Evolutionary conservation across 1,140 invertebrate species (phyloP), one percentile per base, ranked within the genome.

Genomic region (Ridgeia piscesae): DNA sequence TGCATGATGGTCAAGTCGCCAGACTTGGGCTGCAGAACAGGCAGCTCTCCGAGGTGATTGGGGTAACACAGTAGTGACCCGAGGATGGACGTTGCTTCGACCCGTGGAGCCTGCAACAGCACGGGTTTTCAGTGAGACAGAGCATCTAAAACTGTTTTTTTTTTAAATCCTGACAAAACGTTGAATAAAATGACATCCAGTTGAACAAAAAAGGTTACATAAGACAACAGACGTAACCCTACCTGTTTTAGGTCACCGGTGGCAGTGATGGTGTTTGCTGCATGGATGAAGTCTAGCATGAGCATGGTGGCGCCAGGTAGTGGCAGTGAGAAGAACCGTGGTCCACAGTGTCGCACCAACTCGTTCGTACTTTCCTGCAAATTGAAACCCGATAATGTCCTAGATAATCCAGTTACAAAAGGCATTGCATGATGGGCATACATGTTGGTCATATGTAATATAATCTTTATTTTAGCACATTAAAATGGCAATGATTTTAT

Each of bases 41-140:
- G 97, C 21, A 98, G 96, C 93, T 97, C 97, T n/a, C 77, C 42
- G 92, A 98, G 96, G 89, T 97, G 97, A 93, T 97, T 97, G 0
- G 98, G 98, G 92, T 99, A 97, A 93, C 98, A 98, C 34, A 99
- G 96, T 89, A 99, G 96, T 0, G 98, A 97, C 1, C 98, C 98
- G 11, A 99, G 96, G 91, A 99, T 97, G 0, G 98, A 98, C n/a
- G 98, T 97, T 0, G 99, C 98, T 95, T 99, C 98, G 31, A 97
- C 97, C 93, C 98, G 97, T 1, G 98, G 98, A 92, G 98, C 97
- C 97, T 98, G 93, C 34, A 94, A 42, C 14, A 77, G 27, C 58
- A 77, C 27, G 17, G 27, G 17, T 77, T 4, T 4, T 2, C 58
- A 21, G 58, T 77, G 17, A 77, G 27, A 77, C 42, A 42, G 42